Evolutionary conservation across 2,888 invertebrate genomes (phyloP).

Genomic region (Harpagoxenus sublaevis): DNA sequence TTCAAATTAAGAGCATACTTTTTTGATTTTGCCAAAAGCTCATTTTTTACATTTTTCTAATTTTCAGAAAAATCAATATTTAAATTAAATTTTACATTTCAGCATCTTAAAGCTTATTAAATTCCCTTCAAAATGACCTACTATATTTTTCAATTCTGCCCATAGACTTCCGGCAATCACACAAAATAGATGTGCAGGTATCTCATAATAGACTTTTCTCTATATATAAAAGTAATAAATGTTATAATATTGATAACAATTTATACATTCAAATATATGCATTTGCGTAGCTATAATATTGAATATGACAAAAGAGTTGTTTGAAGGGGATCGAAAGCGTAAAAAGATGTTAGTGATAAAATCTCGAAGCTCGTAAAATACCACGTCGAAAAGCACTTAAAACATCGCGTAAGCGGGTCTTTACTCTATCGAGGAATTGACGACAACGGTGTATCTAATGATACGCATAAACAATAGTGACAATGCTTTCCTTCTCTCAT

Average conservation of each 20-base stretch:
- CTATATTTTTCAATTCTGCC: too few relatives aligned
- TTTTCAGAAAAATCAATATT: too few relatives aligned
- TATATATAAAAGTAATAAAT: too few relatives aligned
- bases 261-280: background rate
- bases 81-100: too few relatives aligned
- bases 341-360: slow-evolving; percentile 11
- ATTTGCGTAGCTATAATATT: background rate
- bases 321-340: background rate
- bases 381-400: slow-evolving; percentile 29
- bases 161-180: too few relatives aligned
- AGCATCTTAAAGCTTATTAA: too few relatives aligned
- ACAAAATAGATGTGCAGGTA: too few relatives aligned
- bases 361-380: slow-evolving; percentile 13
- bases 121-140: too few relatives aligned
- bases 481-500: slow-evolving; percentile 57
- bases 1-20: too few relatives aligned
- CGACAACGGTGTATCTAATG: slow-evolving; percentile 76
- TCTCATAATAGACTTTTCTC: too few relatives aligned
- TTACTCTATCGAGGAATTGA: slow-evolving; percentile 55
- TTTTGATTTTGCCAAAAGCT: too few relatives aligned
- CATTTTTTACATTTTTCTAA: too few relatives aligned
- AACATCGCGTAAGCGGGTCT: slow-evolving; percentile 28
- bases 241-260: background rate
- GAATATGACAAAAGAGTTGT: background rate
- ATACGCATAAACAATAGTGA: slow-evolving; percentile 79